A percentile compares a stretch with the other conserved stretches of the same genome.
Evolutionary conservation across 2,888 invertebrate species (phyloP).

Genomic region (Pristionchus entomophagus): DNA sequence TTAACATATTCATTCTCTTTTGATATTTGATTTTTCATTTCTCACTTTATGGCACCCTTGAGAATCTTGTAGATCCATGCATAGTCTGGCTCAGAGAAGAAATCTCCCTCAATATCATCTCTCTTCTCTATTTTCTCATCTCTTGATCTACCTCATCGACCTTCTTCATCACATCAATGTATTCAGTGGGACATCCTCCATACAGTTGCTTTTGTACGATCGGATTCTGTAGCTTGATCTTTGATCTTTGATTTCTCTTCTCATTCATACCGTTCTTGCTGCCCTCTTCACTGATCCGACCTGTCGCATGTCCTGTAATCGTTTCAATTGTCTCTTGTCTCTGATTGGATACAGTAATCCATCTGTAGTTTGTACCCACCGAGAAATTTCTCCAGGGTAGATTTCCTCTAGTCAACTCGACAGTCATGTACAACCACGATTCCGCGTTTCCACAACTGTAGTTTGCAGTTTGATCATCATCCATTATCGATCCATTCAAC

Average conservation of each 20-base stretch:
- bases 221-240: conserved; percentile 47
- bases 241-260: conserved; percentile 7
- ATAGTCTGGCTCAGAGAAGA: conserved; percentile 70
- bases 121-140: neutral
- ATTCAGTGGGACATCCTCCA: conserved; percentile 67
- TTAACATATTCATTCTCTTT: neutral
- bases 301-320: conserved; percentile 60
- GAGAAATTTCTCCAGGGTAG: conserved; percentile 69
- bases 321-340: neutral
- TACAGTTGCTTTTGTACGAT: conserved; percentile 61
- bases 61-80: conserved; percentile 61
- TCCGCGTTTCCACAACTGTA: conserved; percentile 65
- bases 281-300: conserved; percentile 62
- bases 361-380: conserved; percentile 35
- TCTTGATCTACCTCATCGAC: conserved; percentile 39
- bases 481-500: neutral
- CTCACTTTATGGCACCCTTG: conserved; percentile 55
- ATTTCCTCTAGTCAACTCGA: conserved; percentile 66
- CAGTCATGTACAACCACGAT: conserved; percentile 68
- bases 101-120: conserved; percentile 61
- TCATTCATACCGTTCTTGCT: conserved; percentile 49
- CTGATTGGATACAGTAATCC: neutral
- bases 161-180: conserved; percentile 59
- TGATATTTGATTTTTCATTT: neutral
- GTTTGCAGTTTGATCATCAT: neutral